Evolutionary conservation across 2,888 invertebrate species (phyloP).

Genomic region (Anoplius nigerrimus): DNA sequence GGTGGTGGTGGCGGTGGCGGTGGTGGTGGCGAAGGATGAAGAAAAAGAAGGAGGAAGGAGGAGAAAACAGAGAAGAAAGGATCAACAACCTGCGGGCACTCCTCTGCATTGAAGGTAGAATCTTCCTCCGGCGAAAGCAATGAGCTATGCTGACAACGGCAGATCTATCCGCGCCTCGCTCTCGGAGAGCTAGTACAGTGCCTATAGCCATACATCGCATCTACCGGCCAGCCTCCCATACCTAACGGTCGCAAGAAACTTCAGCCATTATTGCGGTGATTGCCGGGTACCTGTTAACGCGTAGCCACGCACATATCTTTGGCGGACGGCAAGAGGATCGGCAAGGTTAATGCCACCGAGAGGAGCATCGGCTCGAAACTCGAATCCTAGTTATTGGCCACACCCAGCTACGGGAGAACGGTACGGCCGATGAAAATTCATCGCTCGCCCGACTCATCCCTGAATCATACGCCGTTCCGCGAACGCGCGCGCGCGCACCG

Average conservation of each 20-base stretch:
- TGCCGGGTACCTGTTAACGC: slow-evolving; percentile 61
- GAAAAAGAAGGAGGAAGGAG: slow-evolving; percentile 33
- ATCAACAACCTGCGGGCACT: slow-evolving; percentile 69
- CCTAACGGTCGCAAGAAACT: slow-evolving; percentile 64
- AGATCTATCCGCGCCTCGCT: slow-evolving; percentile 51
- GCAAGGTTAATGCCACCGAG: slow-evolving; percentile 65
- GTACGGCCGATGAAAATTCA: not conserved
- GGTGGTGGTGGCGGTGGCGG: slow-evolving; percentile 14
- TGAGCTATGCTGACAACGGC: slow-evolving; percentile 56
- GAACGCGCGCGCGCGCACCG: too few species aligned
- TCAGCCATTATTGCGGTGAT: slow-evolving; percentile 58
- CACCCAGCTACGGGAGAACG: slow-evolving; percentile 35
- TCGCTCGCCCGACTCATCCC: not conserved
- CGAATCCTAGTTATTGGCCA: slow-evolving; percentile 53
- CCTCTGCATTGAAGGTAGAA: slow-evolving; percentile 52
- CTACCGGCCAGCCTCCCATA: slow-evolving; percentile 49
- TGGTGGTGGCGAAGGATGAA: not conserved
- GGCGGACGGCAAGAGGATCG: slow-evolving; percentile 46
- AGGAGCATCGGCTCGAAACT: slow-evolving; percentile 29
- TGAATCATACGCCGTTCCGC: too few species aligned
- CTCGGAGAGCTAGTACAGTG: slow-evolving; percentile 21
- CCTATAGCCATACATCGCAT: slow-evolving; percentile 29
- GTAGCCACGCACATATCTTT: slow-evolving; percentile 49
- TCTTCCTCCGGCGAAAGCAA: slow-evolving; percentile 50
- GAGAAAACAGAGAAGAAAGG: slow-evolving; percentile 59